Conservation (phyloP, 2,888 invertebrate species). For the Eupithecia dodoneata region DNA sequence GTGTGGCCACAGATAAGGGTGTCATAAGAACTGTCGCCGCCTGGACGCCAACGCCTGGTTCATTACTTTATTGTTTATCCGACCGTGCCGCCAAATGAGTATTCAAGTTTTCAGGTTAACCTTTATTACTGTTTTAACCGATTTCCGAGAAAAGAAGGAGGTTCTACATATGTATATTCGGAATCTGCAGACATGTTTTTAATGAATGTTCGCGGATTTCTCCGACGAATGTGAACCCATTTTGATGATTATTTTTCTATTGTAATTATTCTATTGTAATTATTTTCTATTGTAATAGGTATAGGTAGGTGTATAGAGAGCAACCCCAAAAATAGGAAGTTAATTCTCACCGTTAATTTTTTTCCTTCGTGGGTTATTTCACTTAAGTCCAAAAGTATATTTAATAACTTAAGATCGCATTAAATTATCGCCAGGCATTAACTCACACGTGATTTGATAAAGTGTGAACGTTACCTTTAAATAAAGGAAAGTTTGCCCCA, state of each 20-base stretch:
- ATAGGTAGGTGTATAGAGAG: no score
- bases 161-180: no score
- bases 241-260: no score
- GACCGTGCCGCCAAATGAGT: constrained; percentile 59
- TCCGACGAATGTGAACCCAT: no score
- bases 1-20: constrained; percentile 76
- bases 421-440: constrained; percentile 74
- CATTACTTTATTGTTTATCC: constrained; percentile 79
- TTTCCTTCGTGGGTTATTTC: neutral
- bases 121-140: constrained; percentile 1
- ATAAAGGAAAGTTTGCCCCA: constrained; percentile 44
- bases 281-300: no score
- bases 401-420: constrained; percentile 68
- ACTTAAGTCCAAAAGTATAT: constrained; percentile 40
- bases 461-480: constrained; percentile 53
- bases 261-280: no score
- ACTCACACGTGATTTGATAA: constrained; percentile 66
- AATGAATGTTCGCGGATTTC: no score
- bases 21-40: constrained; percentile 77
- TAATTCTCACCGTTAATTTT: neutral
- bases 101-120: constrained; percentile 22
- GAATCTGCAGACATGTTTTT: no score
- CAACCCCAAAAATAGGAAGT: no score
- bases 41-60: constrained; percentile 66
- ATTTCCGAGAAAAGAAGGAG: no score